Evolutionary conservation across 1,140 invertebrate genomes (phyloP), one percentile per base, ranked within the genome.

Genomic region (Lineus longissimus): DNA sequence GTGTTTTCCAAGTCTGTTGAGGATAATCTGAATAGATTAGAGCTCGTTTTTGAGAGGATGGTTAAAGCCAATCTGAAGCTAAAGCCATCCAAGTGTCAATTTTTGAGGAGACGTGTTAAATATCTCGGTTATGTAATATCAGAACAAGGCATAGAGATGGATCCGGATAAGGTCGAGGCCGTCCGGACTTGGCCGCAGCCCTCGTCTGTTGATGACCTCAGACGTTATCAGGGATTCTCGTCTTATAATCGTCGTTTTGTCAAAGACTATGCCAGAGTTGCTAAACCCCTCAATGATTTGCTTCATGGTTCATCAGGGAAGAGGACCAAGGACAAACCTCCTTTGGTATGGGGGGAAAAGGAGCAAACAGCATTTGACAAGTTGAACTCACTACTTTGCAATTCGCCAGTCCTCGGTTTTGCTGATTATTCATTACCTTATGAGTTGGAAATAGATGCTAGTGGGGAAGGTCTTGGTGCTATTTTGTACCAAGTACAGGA

Each of bases 191-290:
- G 70, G 65, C 76, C 72, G 15, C 61, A 45, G 17, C 76, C 78
- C 13, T 65, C 4, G 13, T 74, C 67, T 31, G 30, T 72, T 0
- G 70, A 69, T 25, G 62, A 73, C 23, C 36, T 81, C 1, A 33
- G 70, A 57, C 19, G 55, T n/a, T 81, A 80, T 60, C 41, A 79
- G 2, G 73, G 74, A 45, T 65, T 76, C 60, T 61, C 67, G 6
- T 59, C 63, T 1, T 74, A 66, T 56, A 72, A 72, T 58, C 43
- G 73, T 36, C 62, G 66, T 51, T 76, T 74, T 65, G 63, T 76
- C 4, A 58, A 63, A 31, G 56, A 68, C 19, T 76, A 66, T 62
- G 56, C 74, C 0, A 59, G 60, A 9, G 72, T 74, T 31, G 71
- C 70, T 29, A 56, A 45, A 51, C 75, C 68, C 2, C 54, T 73